Percentiles rank a stretch among this genome's conserved stretches.
phyloP scores from a whole-genome alignment of 1,140 invertebrate species.

The Diuraphis noxia region DNA sequence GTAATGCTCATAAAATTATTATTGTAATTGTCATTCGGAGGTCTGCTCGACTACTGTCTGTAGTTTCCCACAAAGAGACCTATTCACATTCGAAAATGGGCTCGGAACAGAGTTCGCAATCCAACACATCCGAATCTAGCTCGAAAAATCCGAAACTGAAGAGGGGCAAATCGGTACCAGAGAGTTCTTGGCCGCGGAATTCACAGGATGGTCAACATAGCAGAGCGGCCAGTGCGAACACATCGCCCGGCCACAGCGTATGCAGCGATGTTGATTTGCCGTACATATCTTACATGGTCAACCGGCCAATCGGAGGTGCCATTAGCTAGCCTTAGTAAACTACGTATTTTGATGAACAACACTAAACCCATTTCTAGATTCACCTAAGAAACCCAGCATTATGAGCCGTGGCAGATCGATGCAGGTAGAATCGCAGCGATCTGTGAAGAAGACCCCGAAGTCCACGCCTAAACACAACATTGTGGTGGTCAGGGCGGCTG shows the following conservation, averaged over 20 bases:
- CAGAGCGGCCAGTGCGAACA: conserved; percentile 63
- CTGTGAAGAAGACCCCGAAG: neutral
- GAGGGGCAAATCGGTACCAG: conserved; percentile 55
- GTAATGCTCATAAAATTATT: neutral
- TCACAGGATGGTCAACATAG: conserved; percentile 57
- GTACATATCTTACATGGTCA: conserved; percentile 92
- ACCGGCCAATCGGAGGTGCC: conserved; percentile 82
- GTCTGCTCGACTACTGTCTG: too few relatives aligned
- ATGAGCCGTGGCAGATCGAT: conserved; percentile 7
- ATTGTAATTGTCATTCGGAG: neutral
- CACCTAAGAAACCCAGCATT: conserved; percentile 31
- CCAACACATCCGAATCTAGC: neutral
- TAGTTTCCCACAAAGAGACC: too few relatives aligned
- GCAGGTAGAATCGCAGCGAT: neutral
- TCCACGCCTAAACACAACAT: conserved; percentile 42
- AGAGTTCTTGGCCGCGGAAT: conserved; percentile 55
- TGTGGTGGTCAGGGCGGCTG: conserved; percentile 45
- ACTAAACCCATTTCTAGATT: conserved; percentile 28
- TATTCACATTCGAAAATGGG: conserved; percentile 55
- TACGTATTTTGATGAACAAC: neutral
- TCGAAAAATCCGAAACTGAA: conserved; percentile 48
- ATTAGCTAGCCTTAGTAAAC: neutral
- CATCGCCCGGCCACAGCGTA: conserved; percentile 80
- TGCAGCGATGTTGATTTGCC: conserved; percentile 89
- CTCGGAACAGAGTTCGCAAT: conserved; percentile 57